Evolutionary conservation across 2,797 vertebrate genomes (phyloP), one percentile per base, ranked within the genome.

Genomic region (Podargus strigoides): DNA sequence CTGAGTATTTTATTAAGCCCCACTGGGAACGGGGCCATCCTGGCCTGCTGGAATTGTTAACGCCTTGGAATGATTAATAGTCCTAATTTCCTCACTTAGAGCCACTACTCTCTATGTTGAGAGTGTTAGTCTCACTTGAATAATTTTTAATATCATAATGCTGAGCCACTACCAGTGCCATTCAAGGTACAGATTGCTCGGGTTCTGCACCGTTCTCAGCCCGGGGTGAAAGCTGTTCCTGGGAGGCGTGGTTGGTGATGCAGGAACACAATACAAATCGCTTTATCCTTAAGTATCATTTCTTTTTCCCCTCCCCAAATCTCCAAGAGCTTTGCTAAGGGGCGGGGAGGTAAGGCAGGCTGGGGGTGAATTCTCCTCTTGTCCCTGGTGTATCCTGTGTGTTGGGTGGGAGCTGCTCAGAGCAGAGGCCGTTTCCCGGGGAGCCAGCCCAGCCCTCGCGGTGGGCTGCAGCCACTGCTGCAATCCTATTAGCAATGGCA

Each of bases 21-120:
- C 90, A 52, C 85, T 88, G 94, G 97, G 97, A 97, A 90, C 27
- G 5, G 95, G 74, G 94, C 95, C 96, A 96, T 96, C 95, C 91
- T 92, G 74, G 93, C 68, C 95, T 97, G 93, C 93, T 96, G 91
- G 88, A 96, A 95, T 94, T 95, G 93, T 96, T 97, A 96, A 92
- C 84, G 10, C 88, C 88, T 92, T 56, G 56, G 82, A 92, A 92
- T 97, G 96, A 97, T 97, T 97, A 96, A 97, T 95, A 94, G 95
- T 69, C 85, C 94, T 96, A 95, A 97, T 97, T 97, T 97, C 96
- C 96, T 96, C 93, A 95, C 87, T 87, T 90, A 91, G 80, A 97
- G 75, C 92, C 94, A 68, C 83, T 85, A 44, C 80, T 94, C 91
- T 74, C 59, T 70, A 53, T 24, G 77, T 63, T 94, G 93, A 96